A percentile compares a stretch with the other conserved stretches of the same genome.
Conservation (phyloP, 35 echinoderm and acorn worm genomes). For the Anneissia japonica region DNA sequence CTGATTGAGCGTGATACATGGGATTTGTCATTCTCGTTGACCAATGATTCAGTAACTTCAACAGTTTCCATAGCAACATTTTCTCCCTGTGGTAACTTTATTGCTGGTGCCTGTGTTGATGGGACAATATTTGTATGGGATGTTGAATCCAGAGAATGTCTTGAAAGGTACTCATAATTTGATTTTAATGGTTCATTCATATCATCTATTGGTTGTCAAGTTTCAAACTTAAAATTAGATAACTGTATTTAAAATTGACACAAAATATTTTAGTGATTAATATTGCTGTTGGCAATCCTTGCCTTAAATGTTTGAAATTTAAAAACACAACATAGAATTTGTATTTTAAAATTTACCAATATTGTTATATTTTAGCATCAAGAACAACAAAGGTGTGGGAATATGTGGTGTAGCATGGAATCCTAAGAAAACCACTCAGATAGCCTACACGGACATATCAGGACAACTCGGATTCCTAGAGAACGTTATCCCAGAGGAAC, state of each 20-base stretch:
- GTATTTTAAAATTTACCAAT: no score
- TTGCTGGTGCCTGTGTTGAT: conserved; percentile 46
- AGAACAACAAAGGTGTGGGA: conserved; percentile 62
- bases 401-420: conserved; percentile 64
- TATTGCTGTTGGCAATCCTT: no score
- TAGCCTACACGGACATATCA: conserved; percentile 75
- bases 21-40: conserved; percentile 50
- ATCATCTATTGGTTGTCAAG: no score
- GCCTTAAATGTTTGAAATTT: no score
- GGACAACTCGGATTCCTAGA: conserved; percentile 70
- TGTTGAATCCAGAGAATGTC: conserved; percentile 46
- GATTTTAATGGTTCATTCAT: no score
- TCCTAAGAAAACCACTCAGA: conserved; percentile 32
- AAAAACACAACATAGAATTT: no score
- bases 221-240: neutral
- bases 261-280: conserved; percentile 4
- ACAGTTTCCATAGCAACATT: conserved; percentile 51
- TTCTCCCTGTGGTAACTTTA: conserved; percentile 51
- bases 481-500: conserved; percentile 38
- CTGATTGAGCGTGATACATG: conserved; percentile 61
- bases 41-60: conserved; percentile 41
- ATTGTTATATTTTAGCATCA: conserved; percentile 54
- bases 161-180: conserved; percentile 71
- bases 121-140: conserved; percentile 74
- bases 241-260: neutral